Conservation (phyloP, 2,113 vertebrate genomes). For the Hippotragus niger region DNA sequence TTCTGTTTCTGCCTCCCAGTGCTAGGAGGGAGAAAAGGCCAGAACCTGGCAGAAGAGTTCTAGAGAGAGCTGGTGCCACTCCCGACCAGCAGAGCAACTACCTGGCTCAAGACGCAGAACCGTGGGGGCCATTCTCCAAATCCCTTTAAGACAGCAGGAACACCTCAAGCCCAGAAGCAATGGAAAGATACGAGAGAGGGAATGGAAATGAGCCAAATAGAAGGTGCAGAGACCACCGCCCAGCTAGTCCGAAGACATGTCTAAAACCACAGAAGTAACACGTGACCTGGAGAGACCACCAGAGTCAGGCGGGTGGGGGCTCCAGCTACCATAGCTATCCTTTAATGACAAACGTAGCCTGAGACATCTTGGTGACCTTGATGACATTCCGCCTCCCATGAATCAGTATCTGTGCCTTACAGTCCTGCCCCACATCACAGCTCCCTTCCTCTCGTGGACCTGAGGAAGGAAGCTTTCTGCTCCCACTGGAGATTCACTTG, state of each 20-base stretch:
- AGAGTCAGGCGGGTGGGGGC: not conserved
- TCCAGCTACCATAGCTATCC: not conserved
- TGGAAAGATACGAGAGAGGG: not conserved
- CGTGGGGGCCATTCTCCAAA: not conserved
- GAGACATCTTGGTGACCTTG: not conserved
- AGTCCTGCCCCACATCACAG: not conserved
- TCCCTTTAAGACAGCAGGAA: not conserved
- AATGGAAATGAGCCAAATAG: not conserved
- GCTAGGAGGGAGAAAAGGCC: not conserved
- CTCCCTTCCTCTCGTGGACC: not conserved
- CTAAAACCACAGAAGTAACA: not conserved
- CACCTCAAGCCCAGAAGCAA: not conserved
- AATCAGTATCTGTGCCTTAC: not conserved
- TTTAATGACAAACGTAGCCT: not conserved
- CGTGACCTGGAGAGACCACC: not conserved
- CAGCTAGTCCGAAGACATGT: not conserved
- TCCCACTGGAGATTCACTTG: not conserved
- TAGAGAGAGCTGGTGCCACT: not conserved
- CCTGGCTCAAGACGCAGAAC: not conserved
- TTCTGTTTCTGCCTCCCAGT: not conserved
- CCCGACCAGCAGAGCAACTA: not conserved
- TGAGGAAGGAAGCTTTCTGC: not conserved
- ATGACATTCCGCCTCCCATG: not conserved
- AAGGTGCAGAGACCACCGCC: too few relatives aligned
- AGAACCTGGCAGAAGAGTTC: not conserved